phyloP scores from a whole-genome alignment of 2,888 invertebrate species.

The Dione juno region DNA sequence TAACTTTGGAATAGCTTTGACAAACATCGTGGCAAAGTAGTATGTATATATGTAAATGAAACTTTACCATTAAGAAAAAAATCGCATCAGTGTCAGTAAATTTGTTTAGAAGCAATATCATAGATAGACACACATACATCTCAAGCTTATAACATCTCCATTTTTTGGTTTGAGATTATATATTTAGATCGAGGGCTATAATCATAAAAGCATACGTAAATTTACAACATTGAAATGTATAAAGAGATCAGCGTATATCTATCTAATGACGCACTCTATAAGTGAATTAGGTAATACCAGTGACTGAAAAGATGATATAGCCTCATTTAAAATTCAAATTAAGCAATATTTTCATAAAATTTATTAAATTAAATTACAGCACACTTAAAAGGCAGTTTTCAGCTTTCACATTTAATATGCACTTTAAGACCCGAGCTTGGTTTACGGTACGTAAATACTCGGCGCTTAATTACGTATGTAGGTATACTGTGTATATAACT shows the following conservation, averaged over 20 bases:
- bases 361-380: conserved; percentile 23
- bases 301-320: background rate
- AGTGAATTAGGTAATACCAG: conserved; percentile 4
- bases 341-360: conserved; percentile 23
- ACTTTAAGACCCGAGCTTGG: conserved; percentile 30
- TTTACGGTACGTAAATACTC: conserved; percentile 29
- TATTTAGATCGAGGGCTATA: too few species aligned
- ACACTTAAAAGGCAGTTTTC: conserved; percentile 23
- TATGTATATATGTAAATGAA: too few species aligned
- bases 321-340: background rate
- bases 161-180: too few species aligned
- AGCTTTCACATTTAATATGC: conserved; percentile 37
- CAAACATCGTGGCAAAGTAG: too few species aligned
- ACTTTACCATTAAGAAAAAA: too few species aligned
- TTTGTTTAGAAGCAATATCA: too few species aligned
- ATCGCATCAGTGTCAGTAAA: too few species aligned
- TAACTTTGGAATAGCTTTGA: too few species aligned
- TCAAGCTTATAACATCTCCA: too few species aligned
- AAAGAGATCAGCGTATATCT: background rate
- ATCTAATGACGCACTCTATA: background rate
- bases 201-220: too few species aligned
- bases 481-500: conserved; percentile 1
- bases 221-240: too few species aligned
- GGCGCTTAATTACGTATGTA: conserved; percentile 7
- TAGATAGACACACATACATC: too few species aligned